These are phyloP conservation scores for Prionailurus viverrinus DNA, from an alignment of 2,113 vertebrate species.

Conservation along the genomic window DNA sequence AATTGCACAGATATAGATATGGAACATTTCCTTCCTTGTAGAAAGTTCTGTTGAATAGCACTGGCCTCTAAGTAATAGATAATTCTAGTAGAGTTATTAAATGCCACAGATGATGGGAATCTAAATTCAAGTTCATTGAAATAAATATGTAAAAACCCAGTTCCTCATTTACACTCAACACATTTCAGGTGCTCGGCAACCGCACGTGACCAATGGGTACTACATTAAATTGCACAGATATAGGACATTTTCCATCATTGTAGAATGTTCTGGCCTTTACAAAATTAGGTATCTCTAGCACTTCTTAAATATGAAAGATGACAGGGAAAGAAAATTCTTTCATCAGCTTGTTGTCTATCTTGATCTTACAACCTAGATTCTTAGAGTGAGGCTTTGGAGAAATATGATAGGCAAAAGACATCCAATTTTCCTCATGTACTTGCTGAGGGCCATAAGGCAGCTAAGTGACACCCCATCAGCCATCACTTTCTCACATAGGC, in stretches of 20 bases:
- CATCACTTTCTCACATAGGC: neutral
- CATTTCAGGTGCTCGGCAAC: neutral
- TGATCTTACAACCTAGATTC: neutral
- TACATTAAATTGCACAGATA: neutral
- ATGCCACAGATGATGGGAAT: neutral
- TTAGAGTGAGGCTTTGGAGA: neutral
- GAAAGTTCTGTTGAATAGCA: neutral
- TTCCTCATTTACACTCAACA: neutral
- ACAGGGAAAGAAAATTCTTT: neutral
- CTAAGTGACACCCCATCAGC: neutral
- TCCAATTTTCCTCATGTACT: neutral
- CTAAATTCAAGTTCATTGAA: neutral
- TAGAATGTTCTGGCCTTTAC: neutral
- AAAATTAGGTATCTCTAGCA: too few species aligned
- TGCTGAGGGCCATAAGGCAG: neutral
- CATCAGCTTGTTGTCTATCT: neutral
- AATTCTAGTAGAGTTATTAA: neutral
- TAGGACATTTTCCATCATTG: neutral
- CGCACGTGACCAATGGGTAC: neutral
- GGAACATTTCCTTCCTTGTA: neutral
- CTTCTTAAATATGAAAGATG: neutral
- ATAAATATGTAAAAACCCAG: neutral
- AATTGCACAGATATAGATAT: neutral
- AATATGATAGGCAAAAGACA: neutral
- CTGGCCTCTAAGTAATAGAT: neutral